phyloP scores from a whole-genome alignment of 2,888 invertebrate species.

The Tricholauxania praeusta region DNA sequence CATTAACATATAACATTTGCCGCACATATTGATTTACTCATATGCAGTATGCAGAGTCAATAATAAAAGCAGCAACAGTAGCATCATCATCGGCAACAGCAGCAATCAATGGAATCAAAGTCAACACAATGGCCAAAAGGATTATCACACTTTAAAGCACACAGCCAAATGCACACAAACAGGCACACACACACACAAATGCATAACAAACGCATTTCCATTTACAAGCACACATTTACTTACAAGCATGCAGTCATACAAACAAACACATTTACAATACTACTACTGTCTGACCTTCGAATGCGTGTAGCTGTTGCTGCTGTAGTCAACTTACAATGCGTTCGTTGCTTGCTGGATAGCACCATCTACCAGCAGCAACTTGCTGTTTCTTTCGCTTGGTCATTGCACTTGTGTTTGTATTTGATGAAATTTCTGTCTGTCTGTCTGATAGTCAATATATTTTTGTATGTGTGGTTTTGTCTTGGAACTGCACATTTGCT shows the following conservation, averaged over 20 bases:
- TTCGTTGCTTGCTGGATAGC: neutral
- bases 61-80: neutral
- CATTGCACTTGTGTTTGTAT: constrained; percentile 21
- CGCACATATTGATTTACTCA: neutral
- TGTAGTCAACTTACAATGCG: neutral
- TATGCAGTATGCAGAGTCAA: neutral
- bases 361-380: neutral
- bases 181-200: neutral
- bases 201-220: neutral
- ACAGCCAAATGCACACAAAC: constrained; percentile 13
- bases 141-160: constrained; percentile 31
- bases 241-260: too few species aligned
- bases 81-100: constrained; percentile 1
- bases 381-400: constrained; percentile 4
- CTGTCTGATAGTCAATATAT: neutral
- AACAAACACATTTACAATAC: neutral
- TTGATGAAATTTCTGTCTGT: neutral
- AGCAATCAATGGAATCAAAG: constrained; percentile 23
- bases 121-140: constrained; percentile 35
- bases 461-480: constrained; percentile 20
- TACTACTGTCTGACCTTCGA: constrained; percentile 34
- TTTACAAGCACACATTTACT: too few species aligned
- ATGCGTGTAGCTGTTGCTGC: constrained; percentile 16
- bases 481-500: constrained; percentile 18
- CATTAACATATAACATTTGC: neutral